Evolutionary conservation across 2,888 invertebrate genomes (phyloP).

Genomic region (Actias luna): DNA sequence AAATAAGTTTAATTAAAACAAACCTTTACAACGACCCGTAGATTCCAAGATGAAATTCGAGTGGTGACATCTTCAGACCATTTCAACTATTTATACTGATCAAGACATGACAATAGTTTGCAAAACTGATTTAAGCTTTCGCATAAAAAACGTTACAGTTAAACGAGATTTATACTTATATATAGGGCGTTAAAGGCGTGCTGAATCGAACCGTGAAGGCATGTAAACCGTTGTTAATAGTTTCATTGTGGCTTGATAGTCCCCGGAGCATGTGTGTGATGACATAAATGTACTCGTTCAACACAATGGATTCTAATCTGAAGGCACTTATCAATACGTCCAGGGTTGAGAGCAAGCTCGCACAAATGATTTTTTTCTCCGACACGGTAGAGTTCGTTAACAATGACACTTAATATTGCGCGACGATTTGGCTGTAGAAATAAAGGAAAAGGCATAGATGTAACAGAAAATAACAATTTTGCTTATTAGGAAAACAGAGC

Average conservation of each 20-base stretch:
- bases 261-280: neutral
- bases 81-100: slow-evolving; percentile 59
- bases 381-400: neutral
- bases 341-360: neutral
- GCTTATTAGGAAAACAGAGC: too few relatives aligned
- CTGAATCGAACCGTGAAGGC: neutral
- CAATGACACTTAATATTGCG: neutral
- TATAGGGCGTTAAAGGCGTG: neutral
- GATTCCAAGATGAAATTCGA: slow-evolving; percentile 33
- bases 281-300: neutral
- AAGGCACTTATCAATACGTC: slow-evolving; percentile 8
- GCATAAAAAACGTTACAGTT: neutral
- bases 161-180: neutral
- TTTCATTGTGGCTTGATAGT: slow-evolving; percentile 13
- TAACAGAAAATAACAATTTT: neutral
- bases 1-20: neutral
- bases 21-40: slow-evolving; percentile 14
- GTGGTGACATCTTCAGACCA: slow-evolving; percentile 45
- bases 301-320: slow-evolving; percentile 4
- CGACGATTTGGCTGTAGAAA: neutral
- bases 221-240: neutral
- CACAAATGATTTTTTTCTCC: neutral
- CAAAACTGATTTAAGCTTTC: slow-evolving; percentile 4
- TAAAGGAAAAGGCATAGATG: neutral
- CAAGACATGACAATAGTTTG: slow-evolving; percentile 8